Conservation (phyloP, 2,888 invertebrate species). For the Eupithecia tripunctaria region DNA sequence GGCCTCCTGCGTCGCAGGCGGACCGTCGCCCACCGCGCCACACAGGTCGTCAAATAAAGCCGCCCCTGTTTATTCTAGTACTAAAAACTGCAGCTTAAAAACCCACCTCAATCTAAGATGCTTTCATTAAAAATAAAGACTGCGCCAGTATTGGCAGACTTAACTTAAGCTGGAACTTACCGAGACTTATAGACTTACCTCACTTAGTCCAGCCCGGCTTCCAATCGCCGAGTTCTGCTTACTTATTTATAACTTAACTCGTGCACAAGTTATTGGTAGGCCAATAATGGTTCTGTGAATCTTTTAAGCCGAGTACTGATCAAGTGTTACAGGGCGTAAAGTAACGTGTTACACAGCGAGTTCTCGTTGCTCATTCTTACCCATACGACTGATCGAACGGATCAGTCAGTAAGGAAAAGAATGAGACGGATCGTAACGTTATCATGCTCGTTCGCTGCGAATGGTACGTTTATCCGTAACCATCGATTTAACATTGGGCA, state of each 20-base stretch:
- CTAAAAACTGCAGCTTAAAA: neutral
- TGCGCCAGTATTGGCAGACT: slow-evolving; percentile 48
- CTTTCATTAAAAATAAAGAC: slow-evolving; percentile 36
- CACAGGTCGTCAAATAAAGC: too few relatives aligned
- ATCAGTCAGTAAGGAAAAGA: too few relatives aligned
- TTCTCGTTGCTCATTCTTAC: too few relatives aligned
- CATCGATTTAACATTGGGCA: too few relatives aligned
- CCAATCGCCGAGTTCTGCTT: slow-evolving; percentile 25
- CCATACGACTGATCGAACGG: too few relatives aligned
- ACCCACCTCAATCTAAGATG: neutral
- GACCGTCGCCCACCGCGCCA: too few relatives aligned
- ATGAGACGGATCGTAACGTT: too few relatives aligned
- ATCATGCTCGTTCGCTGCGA: too few relatives aligned
- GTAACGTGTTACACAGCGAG: too few relatives aligned
- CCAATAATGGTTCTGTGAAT: neutral
- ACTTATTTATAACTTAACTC: slow-evolving; percentile 13
- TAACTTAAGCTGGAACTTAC: slow-evolving; percentile 55
- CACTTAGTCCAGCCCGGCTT: slow-evolving; percentile 47
- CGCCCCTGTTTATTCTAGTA: neutral
- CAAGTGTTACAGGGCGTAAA: too few relatives aligned
- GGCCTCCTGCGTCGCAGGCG: too few relatives aligned
- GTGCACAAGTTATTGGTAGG: slow-evolving; percentile 1
- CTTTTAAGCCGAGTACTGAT: neutral
- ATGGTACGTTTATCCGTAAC: too few relatives aligned
- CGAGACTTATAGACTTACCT: slow-evolving; percentile 56